Conservation (phyloP, 1,140 invertebrate genomes). For the Diprion similis region DNA sequence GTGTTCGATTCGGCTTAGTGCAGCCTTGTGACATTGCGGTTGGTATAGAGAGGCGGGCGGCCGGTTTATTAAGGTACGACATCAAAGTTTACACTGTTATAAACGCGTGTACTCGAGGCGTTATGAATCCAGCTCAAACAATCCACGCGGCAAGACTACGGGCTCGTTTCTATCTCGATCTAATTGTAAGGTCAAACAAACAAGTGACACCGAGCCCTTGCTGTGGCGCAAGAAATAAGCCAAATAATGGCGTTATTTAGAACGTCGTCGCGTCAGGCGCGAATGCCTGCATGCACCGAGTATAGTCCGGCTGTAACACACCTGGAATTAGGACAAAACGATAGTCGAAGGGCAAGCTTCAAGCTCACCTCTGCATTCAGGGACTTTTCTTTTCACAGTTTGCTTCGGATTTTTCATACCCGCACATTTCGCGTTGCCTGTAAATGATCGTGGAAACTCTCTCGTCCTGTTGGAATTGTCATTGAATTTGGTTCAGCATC, state of each 20-base stretch:
- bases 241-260: neutral
- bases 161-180: neutral
- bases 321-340: neutral
- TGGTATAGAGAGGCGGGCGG: neutral
- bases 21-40: neutral
- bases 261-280: neutral
- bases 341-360: neutral
- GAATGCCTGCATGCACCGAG: neutral
- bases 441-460: no score
- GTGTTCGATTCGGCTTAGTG: neutral
- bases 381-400: neutral
- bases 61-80: neutral
- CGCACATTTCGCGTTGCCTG: no score
- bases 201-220: neutral
- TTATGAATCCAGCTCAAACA: neutral
- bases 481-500: no score
- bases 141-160: neutral
- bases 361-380: neutral
- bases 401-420: neutral
- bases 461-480: no score
- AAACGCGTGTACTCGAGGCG: neutral
- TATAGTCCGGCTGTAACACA: neutral
- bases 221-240: neutral
- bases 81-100: neutral
- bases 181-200: constrained; percentile 4